Conservation (phyloP, 1,140 invertebrate genomes). For the Caerostris extrusa region DNA sequence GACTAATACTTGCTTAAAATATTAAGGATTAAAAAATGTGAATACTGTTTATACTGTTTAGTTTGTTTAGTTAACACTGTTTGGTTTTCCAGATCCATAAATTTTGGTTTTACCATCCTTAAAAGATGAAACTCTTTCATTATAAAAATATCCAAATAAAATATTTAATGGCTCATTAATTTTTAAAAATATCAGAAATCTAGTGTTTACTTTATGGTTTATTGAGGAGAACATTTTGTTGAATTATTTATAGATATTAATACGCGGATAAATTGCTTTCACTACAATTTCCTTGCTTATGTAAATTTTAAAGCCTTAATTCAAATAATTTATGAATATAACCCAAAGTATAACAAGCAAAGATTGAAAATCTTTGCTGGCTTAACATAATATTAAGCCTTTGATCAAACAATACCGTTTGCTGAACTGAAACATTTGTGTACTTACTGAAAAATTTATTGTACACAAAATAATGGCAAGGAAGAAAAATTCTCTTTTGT, state of each 20-base stretch:
- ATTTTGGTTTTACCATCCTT: background rate
- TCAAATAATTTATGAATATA: constrained; percentile 3
- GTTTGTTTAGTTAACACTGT: no score
- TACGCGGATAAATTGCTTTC: no score
- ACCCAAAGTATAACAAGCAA: background rate
- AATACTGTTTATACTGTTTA: no score
- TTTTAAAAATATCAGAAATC: background rate
- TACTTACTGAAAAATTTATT: no score
- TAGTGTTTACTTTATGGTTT: background rate
- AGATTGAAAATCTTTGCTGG: background rate
- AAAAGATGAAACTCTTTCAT: background rate
- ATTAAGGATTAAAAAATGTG: no score
- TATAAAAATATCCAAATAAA: background rate
- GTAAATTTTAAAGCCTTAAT: background rate
- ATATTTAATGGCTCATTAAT: background rate
- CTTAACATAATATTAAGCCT: background rate
- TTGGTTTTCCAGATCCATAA: no score
- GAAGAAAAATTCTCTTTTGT: no score
- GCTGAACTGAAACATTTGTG: no score
- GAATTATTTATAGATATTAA: constrained; percentile 1
- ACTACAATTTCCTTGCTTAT: background rate
- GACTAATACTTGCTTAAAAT: no score
- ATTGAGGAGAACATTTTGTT: background rate
- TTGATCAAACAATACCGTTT: background rate
- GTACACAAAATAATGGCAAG: no score